These are phyloP conservation scores for Prenolepis imparis DNA, from an alignment of 2,888 invertebrate species.

Conservation along the genomic window DNA sequence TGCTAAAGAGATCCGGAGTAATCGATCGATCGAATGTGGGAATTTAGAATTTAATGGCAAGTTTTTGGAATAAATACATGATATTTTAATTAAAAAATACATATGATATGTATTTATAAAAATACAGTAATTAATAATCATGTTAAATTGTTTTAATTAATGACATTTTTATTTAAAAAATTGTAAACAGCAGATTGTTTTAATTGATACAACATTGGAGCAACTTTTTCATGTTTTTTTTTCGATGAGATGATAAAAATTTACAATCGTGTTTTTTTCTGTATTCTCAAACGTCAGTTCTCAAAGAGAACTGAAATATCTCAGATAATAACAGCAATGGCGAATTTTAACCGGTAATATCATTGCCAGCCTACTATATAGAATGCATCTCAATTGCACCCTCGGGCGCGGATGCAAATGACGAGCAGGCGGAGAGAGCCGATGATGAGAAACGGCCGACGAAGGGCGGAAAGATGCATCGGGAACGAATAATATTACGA, in stretches of 20 bases:
- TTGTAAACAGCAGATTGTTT: background rate
- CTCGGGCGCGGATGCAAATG: conserved; percentile 61
- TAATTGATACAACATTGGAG: background rate
- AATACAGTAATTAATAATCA: background rate
- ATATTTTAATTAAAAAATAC: background rate
- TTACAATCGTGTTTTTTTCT: background rate
- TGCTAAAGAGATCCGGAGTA: background rate
- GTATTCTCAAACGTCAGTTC: background rate
- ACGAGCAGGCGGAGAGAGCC: conserved; percentile 56
- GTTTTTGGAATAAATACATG: background rate
- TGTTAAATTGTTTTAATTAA: conserved; percentile 15
- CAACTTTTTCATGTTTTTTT: background rate
- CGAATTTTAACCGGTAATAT: conserved; percentile 53
- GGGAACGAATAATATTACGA: conserved; percentile 38
- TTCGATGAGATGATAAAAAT: background rate
- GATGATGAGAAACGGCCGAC: conserved; percentile 46
- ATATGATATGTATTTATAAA: too few relatives aligned
- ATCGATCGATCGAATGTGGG: conserved; percentile 40
- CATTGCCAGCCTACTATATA: conserved; percentile 60
- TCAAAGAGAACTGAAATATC: conserved; percentile 13
- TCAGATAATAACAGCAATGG: conserved; percentile 43
- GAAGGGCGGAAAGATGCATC: conserved; percentile 24
- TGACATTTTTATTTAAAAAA: conserved; percentile 1
- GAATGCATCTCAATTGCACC: conserved; percentile 60
- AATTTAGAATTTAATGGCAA: conserved; percentile 1